Conservation (phyloP, 2,113 vertebrate species). For the Falco punctatus region DNA sequence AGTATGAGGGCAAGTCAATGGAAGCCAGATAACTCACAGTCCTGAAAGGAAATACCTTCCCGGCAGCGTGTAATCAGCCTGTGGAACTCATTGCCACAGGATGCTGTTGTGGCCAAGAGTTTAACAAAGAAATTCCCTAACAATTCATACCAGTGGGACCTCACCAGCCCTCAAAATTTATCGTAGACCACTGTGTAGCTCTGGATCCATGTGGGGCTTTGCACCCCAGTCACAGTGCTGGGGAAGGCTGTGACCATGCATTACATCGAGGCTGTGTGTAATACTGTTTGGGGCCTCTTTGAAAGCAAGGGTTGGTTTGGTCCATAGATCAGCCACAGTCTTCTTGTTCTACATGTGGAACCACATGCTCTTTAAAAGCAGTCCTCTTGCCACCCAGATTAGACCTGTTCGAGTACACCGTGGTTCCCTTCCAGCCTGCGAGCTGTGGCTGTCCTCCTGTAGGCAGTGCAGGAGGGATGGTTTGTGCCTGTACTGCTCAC, state of each 20-base stretch:
- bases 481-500: neutral
- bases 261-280: neutral
- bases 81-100: neutral
- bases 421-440: neutral
- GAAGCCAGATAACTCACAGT: neutral
- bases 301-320: neutral
- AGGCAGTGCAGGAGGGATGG: neutral
- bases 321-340: neutral
- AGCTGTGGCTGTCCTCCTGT: neutral
- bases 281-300: neutral
- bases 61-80: neutral
- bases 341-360: neutral
- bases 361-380: neutral
- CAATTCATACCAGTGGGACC: neutral
- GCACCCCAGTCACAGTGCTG: neutral
- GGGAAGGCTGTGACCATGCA: neutral
- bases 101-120: neutral
- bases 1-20: neutral
- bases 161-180: neutral
- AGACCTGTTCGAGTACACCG: neutral
- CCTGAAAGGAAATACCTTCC: constrained; percentile 34
- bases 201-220: neutral
- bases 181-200: neutral
- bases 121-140: neutral
- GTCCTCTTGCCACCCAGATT: neutral